Evolutionary conservation across 2,113 vertebrate genomes (phyloP), one percentile per base, ranked within the genome.

Genomic region (Pogonocichla stellata): DNA sequence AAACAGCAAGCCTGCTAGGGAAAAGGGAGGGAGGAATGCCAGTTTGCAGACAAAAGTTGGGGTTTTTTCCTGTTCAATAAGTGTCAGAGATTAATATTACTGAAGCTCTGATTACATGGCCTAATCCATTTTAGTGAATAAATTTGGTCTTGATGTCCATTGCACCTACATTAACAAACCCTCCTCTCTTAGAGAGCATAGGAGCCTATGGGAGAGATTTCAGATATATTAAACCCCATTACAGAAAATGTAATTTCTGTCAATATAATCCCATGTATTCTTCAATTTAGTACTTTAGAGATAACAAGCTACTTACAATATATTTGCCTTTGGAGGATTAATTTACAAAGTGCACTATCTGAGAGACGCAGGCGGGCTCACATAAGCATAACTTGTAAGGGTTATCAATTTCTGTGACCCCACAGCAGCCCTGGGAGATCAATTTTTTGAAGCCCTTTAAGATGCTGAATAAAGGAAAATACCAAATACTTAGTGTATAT

Each of bases 241-340:
- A 99, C 97, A 97, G 97, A 98, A 98, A 98, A 98, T 98, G 98
- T 98, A 99, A 99, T 99, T 98, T 98, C 98, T 99, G 98, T 99
- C 98, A 98, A 98, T 98, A 98, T 99, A 99, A 99, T 99, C 98
- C 98, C 95, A 86, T 98, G 98, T 98, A 98, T 99, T 99, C 99
- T 99, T 98, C 98, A 98, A 98, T 99, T 99, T 98, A 98, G 98
- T 98, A 98, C 98, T 98, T 98, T 96, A 96, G 98, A 98, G 98
- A 99, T 98, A 98, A 98, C 97, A 97, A 98, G 98, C 98, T 98
- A 98, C 98, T 99, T 98, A 98, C 98, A 98, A 98, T 98, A 98
- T 98, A 98, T 98, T 98, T 98, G 98, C 98, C 98, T 99, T 98
- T 98, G 97, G 98, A 99, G 98, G 98, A 99, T 99, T 99, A 97